phyloP scores from a whole-genome alignment of 2,113 vertebrate genomes.

The Tachuris rubrigastra region DNA sequence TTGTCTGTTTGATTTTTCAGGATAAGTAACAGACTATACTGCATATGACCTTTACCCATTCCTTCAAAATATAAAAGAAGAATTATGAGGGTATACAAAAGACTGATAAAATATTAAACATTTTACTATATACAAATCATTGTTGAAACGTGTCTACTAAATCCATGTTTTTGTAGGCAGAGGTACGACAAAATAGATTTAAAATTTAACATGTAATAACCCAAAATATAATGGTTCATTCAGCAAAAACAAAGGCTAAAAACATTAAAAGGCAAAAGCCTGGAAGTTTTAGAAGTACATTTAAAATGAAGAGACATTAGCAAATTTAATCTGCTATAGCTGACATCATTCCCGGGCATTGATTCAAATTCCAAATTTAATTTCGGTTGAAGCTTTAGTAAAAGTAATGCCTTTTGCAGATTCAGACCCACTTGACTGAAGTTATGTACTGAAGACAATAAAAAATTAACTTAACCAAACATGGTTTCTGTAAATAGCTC shows the following conservation, averaged over 20 bases:
- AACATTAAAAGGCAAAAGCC: slow-evolving; percentile 22
- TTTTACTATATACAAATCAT: neutral
- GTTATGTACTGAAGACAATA: slow-evolving; percentile 3
- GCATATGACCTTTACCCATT: neutral
- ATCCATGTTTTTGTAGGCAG: neutral
- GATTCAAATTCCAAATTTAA: slow-evolving; percentile 65
- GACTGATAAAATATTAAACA: neutral
- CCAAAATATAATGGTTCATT: neutral
- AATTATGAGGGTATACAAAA: neutral
- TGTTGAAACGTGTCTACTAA: neutral
- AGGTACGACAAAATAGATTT: neutral
- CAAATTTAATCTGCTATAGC: slow-evolving; percentile 53
- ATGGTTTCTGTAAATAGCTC: neutral
- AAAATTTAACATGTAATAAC: neutral
- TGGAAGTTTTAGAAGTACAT: slow-evolving; percentile 46
- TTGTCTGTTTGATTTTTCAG: neutral
- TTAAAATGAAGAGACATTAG: slow-evolving; percentile 43
- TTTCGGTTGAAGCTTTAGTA: slow-evolving; percentile 42
- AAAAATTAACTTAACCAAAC: slow-evolving; percentile 31
- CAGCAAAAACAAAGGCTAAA: slow-evolving; percentile 19
- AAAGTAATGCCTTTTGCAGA: slow-evolving; percentile 55
- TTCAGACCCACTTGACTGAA: slow-evolving; percentile 40
- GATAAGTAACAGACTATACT: neutral
- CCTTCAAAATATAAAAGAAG: neutral
- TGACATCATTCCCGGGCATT: slow-evolving; percentile 61